Evolutionary conservation across 2,797 vertebrate genomes (phyloP).

Genomic region (Delichon dasypus): DNA sequence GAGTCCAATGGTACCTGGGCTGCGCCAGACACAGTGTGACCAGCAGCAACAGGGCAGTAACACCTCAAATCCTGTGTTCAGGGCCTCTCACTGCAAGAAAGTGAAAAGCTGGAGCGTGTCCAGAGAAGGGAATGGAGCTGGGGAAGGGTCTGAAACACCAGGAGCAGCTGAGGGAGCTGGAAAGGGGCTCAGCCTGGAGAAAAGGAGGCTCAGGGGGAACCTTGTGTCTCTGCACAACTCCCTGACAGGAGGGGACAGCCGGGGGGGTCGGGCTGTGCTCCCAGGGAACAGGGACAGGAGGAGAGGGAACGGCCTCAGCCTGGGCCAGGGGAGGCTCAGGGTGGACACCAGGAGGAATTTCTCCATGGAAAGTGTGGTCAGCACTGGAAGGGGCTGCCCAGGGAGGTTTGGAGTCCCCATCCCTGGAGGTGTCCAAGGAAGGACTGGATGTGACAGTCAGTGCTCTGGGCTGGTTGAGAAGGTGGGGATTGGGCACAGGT

Average conservation of each 20-base stretch:
- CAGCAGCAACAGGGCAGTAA: neutral
- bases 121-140: neutral
- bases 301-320: neutral
- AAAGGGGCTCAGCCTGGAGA: neutral
- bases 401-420: neutral
- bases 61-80: neutral
- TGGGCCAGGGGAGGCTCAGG: neutral
- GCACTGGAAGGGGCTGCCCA: accelerated
- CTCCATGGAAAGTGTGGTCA: accelerated
- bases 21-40: neutral
- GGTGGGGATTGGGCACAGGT: accelerated
- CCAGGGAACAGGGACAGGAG: neutral
- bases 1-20: neutral
- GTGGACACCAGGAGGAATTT: accelerated
- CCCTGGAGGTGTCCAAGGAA: neutral
- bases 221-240: neutral
- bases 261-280: neutral
- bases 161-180: neutral
- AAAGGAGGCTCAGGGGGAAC: neutral
- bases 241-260: neutral
- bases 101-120: accelerated
- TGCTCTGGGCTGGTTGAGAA: neutral
- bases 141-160: neutral
- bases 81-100: neutral
- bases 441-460: accelerated